Evolutionary conservation across 1,140 invertebrate species (phyloP).

Genomic region (Diabrotica undecimpunctata): DNA sequence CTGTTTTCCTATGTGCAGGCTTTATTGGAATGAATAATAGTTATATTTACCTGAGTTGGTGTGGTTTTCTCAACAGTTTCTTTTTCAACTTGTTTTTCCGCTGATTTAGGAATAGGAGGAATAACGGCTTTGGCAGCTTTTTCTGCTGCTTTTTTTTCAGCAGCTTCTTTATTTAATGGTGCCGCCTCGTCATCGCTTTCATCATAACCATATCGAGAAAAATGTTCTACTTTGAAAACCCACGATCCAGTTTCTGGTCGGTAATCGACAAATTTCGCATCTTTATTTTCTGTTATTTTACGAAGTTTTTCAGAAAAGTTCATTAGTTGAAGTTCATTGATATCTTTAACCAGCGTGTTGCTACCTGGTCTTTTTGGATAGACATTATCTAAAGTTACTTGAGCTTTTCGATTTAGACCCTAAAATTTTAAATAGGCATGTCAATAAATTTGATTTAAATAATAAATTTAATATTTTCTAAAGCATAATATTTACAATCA

Average conservation of each 20-base stretch:
- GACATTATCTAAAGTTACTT: slow-evolving; percentile 89
- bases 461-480: too few species aligned
- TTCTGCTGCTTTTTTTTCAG: slow-evolving; percentile 11
- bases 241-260: slow-evolving; percentile 92
- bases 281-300: slow-evolving; percentile 78
- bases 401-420: slow-evolving; percentile 87
- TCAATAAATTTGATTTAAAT: not conserved
- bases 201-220: slow-evolving; percentile 92
- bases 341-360: slow-evolving; percentile 76
- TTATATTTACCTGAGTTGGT: not conserved
- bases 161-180: slow-evolving; percentile 23
- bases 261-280: slow-evolving; percentile 91
- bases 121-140: slow-evolving; percentile 12
- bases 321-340: slow-evolving; percentile 71
- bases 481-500: too few species aligned
- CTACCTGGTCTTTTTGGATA: slow-evolving; percentile 90
- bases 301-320: slow-evolving; percentile 86
- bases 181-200: slow-evolving; percentile 84
- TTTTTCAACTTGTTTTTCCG: not conserved
- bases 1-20: too few species aligned
- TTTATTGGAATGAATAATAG: too few species aligned
- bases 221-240: slow-evolving; percentile 89
- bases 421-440: slow-evolving; percentile 14
- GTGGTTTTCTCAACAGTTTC: not conserved
- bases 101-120: not conserved